Base-by-base conservation (phyloP, 2,797 vertebrate species). In the Rachycentron canadum region DNA sequence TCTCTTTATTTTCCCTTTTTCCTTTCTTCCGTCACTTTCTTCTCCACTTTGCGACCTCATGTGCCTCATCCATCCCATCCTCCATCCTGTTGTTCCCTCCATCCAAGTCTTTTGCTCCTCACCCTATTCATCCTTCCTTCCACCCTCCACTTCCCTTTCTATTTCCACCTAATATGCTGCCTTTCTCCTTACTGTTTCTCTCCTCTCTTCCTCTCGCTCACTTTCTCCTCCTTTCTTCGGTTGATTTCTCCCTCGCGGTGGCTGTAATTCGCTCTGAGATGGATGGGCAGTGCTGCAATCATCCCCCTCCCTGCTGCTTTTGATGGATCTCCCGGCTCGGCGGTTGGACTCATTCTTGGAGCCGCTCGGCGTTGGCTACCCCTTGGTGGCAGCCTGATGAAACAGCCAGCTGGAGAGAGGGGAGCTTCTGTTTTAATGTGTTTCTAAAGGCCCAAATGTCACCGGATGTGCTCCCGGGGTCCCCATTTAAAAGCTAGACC, bases 231-330 rank as follows among this genome's bases (percentile, higher is more conserved):
- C 47, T 8, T 7, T 11, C 82, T 28, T 25, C 0, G 2, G 63
- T 60, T 82, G 79, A 78, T 80, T 84, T 63, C 74, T 82, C 58
- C 69, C 65, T 76, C 0, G 26, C 12, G 5, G 73, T 75, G 76
- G 83, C 76, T 87, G 86, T 90, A 83, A 87, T 89, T 87, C 72
- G 47, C 70, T 67, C 50, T 14, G 66, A 83, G 86, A 89, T 61
- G 78, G 84, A 91, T 91, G 86, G 19, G 8, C 6, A 2, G 34
- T 12, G 26, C 79, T 43, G 78, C 78, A 87, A 69, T 88, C 80
- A 52, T 16, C 53, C 59, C 59, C 69, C 59, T n/a, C 56, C 76
- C 76, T 3, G 26, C 72, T 64, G 78, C 17, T 34, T 60, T 14
- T 83, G 84, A 89, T 87, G 83, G 86, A 83, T 89, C 76, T 79